Conservation (phyloP, 2,797 vertebrate genomes). For the Paedocypris micromegethes region DNA sequence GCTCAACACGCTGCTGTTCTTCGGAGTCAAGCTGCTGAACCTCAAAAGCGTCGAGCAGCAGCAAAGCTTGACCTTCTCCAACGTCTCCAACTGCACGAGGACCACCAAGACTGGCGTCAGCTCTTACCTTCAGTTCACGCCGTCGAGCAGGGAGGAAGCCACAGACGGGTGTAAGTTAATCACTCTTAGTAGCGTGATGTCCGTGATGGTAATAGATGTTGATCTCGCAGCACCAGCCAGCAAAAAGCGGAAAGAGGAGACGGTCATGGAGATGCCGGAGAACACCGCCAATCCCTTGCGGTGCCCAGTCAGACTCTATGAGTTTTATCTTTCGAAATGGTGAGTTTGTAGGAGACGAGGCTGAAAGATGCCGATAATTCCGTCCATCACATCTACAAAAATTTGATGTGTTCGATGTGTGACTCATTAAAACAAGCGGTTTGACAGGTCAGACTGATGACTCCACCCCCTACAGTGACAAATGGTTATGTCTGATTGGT, state of each 20-base stretch:
- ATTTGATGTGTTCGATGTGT: too few species aligned
- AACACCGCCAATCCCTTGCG: conserved; percentile 83
- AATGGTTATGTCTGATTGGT: too few species aligned
- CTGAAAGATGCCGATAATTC: too few species aligned
- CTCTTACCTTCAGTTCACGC: conserved; percentile 80
- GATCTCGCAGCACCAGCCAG: conserved; percentile 31
- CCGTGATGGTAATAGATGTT: conserved; percentile 1
- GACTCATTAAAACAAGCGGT: too few species aligned
- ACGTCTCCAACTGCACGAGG: conserved; percentile 78
- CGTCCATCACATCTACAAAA: not conserved
- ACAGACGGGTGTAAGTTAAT: too few species aligned
- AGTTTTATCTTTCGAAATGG: conserved; percentile 98
- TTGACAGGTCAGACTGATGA: too few species aligned
- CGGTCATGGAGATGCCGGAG: conserved; percentile 83
- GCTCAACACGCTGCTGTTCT: conserved; percentile 94
- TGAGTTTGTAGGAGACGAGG: too few species aligned
- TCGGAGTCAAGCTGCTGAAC: conserved; percentile 88
- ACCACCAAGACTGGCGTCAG: conserved; percentile 76
- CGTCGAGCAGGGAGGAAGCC: conserved; percentile 66
- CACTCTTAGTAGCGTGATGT: conserved; percentile 45
- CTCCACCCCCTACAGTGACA: too few species aligned
- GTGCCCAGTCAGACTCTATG: conserved; percentile 90
- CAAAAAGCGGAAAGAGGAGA: conserved; percentile 74
- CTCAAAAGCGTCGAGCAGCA: conserved; percentile 85
- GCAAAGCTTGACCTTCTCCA: conserved; percentile 82